These are phyloP conservation scores for Leptogaster cylindrica DNA, from an alignment of 2,888 invertebrate genomes.

Conservation along the genomic window DNA sequence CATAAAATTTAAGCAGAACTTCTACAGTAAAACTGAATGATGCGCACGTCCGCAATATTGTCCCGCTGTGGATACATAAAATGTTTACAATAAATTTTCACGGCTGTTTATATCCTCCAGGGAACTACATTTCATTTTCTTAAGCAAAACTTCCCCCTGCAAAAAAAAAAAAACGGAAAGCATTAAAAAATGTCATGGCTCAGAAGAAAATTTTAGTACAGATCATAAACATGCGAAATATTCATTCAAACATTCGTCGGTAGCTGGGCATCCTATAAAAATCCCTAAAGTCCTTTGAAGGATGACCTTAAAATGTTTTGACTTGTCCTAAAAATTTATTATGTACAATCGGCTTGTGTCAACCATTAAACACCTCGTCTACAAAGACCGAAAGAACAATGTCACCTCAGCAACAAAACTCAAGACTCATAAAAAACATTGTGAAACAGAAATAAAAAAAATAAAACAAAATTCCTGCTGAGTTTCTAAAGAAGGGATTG, in stretches of 20 bases:
- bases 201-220: slow-evolving; percentile 16
- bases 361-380: slow-evolving; percentile 34
- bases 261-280: slow-evolving; percentile 15
- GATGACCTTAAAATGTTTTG: slow-evolving; percentile 33
- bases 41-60: background rate
- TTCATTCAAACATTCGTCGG: slow-evolving; percentile 2
- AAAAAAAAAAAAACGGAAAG: background rate
- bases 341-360: slow-evolving; percentile 35
- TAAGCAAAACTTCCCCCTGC: background rate
- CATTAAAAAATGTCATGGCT: slow-evolving; percentile 17
- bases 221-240: slow-evolving; percentile 21
- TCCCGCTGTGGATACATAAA: slow-evolving; percentile 10
- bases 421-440: background rate
- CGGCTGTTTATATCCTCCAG: slow-evolving; percentile 8
- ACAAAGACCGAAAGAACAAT: background rate
- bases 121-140: slow-evolving; percentile 21
- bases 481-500: slow-evolving; percentile 18
- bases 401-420: background rate
- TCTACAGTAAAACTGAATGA: no score
- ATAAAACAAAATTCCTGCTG: background rate
- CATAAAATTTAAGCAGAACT: no score
- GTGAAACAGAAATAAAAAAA: background rate
- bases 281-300: slow-evolving; percentile 12
- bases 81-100: slow-evolving; percentile 8
- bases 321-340: slow-evolving; percentile 34